A percentile compares a stretch with the other conserved stretches of the same genome.
These are phyloP conservation scores for Phaethon lepturus DNA, from an alignment of 2,113 vertebrate species.

Conservation along the genomic window DNA sequence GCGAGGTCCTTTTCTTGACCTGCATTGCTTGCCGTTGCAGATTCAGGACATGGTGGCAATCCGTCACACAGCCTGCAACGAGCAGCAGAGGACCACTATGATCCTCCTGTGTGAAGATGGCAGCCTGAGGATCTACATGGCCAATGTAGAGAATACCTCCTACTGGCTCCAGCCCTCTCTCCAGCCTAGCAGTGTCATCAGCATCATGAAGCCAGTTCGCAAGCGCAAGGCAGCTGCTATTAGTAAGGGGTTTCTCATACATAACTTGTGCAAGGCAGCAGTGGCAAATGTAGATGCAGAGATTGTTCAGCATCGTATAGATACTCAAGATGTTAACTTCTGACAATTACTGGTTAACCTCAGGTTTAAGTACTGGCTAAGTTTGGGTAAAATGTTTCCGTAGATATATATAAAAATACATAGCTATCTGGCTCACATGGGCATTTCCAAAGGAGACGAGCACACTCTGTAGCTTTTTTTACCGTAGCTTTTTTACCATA, in stretches of 20 bases:
- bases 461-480: background rate
- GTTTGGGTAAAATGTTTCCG: background rate
- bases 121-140: slow-evolving; percentile 99
- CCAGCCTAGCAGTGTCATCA: slow-evolving; percentile 95
- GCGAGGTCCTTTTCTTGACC: background rate
- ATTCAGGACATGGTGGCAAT: slow-evolving; percentile 99
- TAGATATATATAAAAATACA: background rate
- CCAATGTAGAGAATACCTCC: slow-evolving; percentile 95
- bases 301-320: background rate
- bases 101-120: slow-evolving; percentile 97
- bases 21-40: slow-evolving; percentile 61
- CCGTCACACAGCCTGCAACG: slow-evolving; percentile 94
- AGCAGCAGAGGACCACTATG: slow-evolving; percentile 98
- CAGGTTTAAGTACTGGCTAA: background rate
- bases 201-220: slow-evolving; percentile 96
- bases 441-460: background rate
- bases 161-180: slow-evolving; percentile 97
- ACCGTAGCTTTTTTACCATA: background rate
- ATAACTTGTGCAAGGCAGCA: rapidly evolving
- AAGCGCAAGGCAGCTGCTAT: slow-evolving; percentile 93
- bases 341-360: background rate
- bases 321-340: background rate
- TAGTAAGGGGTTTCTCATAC: slow-evolving; percentile 77
- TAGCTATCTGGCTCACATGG: background rate
- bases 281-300: background rate